These are phyloP conservation scores for Synanthedon andrenaeformis DNA, from an alignment of 2,888 invertebrate species.

Conservation along the genomic window DNA sequence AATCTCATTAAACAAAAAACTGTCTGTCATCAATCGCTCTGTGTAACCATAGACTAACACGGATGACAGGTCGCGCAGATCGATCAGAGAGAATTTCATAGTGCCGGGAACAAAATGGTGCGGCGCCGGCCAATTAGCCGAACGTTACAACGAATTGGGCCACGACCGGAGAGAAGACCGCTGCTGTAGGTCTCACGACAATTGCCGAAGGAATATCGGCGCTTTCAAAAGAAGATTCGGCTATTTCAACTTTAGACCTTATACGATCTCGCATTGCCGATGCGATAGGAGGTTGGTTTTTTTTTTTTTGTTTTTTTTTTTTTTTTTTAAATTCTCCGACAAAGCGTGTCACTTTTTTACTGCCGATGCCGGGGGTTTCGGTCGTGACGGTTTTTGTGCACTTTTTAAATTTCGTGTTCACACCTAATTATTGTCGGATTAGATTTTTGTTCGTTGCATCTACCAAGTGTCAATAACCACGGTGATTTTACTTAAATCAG, in stretches of 20 bases:
- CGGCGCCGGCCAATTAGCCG: slow-evolving; percentile 72
- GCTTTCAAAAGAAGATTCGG: slow-evolving; percentile 72
- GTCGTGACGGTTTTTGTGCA: slow-evolving; percentile 3
- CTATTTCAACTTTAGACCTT: slow-evolving; percentile 77
- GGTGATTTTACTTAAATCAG: neutral
- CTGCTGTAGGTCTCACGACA: slow-evolving; percentile 82
- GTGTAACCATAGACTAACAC: slow-evolving; percentile 11
- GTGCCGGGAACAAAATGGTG: slow-evolving; percentile 82
- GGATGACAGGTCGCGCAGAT: slow-evolving; percentile 48
- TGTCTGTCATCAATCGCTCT: neutral
- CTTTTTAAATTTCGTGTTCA: slow-evolving; percentile 2
- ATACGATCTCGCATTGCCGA: slow-evolving; percentile 80
- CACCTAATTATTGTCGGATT: slow-evolving; percentile 1
- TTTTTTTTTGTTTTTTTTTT: slow-evolving; percentile 22
- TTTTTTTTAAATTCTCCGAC: slow-evolving; percentile 15
- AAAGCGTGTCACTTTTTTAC: slow-evolving; percentile 4
- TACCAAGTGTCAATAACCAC: neutral
- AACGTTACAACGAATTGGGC: slow-evolving; percentile 73
- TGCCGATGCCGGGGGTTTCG: slow-evolving; percentile 2
- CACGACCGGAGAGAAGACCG: slow-evolving; percentile 66
- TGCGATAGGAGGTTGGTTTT: slow-evolving; percentile 80
- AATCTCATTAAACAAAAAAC: too few relatives aligned
- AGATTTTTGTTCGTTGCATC: neutral
- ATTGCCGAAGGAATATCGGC: slow-evolving; percentile 74
- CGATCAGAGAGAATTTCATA: slow-evolving; percentile 67